These are phyloP conservation scores for Cardiocondyla obscurior DNA, from an alignment of 1,140 invertebrate species.

Conservation along the genomic window DNA sequence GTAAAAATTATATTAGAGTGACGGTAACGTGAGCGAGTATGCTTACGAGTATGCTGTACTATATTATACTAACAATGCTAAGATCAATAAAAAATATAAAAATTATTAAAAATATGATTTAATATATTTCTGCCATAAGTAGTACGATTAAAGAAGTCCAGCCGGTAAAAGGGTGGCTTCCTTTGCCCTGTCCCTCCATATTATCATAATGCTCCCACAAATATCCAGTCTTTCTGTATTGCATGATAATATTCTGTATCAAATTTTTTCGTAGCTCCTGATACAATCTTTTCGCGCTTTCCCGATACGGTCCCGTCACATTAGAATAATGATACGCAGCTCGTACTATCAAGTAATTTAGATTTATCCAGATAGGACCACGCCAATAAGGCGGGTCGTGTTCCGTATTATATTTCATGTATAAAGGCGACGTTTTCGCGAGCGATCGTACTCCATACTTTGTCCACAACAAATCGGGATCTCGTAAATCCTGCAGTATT, in stretches of 20 bases:
- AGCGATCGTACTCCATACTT: slow-evolving; percentile 95
- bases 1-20: too few relatives aligned
- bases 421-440: slow-evolving; percentile 93
- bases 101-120: too few relatives aligned
- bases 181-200: slow-evolving; percentile 94
- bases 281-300: slow-evolving; percentile 89
- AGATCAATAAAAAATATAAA: too few relatives aligned
- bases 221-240: slow-evolving; percentile 96
- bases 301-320: slow-evolving; percentile 88
- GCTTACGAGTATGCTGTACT: too few relatives aligned
- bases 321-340: slow-evolving; percentile 92
- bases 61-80: too few relatives aligned
- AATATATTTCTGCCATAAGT: slow-evolving; percentile 97
- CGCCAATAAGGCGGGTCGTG: slow-evolving; percentile 99
- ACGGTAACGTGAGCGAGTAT: too few relatives aligned
- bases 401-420: slow-evolving; percentile 97
- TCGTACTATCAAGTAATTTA: slow-evolving; percentile 96
- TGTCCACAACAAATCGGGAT: slow-evolving; percentile 95
- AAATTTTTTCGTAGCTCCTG: slow-evolving; percentile 91
- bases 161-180: slow-evolving; percentile 98
- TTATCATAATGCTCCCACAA: slow-evolving; percentile 99
- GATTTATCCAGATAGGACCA: slow-evolving; percentile 98
- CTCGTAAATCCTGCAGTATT: slow-evolving; percentile 91
- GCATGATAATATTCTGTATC: slow-evolving; percentile 92
- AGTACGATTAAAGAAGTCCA: slow-evolving; percentile 97